phyloP scores from a whole-genome alignment of 2,113 vertebrate species.

The Odocoileus hemionus region DNA sequence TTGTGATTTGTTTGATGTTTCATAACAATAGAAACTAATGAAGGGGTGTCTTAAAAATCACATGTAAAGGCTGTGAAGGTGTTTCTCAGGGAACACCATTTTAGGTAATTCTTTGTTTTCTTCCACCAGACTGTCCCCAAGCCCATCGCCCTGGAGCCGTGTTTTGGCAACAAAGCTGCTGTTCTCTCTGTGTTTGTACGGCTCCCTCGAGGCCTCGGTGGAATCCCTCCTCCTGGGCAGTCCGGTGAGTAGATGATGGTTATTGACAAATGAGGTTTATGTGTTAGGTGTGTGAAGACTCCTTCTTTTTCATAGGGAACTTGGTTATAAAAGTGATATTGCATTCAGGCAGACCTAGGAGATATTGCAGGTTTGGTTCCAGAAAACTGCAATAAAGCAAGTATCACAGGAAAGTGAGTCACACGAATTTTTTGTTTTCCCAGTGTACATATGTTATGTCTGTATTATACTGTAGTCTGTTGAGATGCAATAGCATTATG shows the following conservation, averaged over 20 bases:
- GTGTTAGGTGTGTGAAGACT: background rate
- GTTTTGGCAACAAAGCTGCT: constrained; percentile 96
- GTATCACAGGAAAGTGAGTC: background rate
- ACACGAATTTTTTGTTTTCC: background rate
- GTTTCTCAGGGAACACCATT: background rate
- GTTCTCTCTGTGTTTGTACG: constrained; percentile 98
- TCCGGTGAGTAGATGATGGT: constrained; percentile 85
- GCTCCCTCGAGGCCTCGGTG: constrained; percentile 92
- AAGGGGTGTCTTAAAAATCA: background rate
- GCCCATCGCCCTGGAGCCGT: constrained; percentile 97
- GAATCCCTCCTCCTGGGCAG: constrained; percentile 97
- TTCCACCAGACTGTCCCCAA: constrained; percentile 91
- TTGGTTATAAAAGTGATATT: background rate
- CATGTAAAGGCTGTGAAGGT: background rate
- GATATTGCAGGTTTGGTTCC: background rate
- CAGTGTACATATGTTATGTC: background rate
- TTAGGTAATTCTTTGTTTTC: background rate
- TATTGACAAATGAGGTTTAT: background rate
- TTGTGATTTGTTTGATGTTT: background rate
- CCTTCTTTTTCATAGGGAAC: background rate
- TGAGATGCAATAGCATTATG: background rate
- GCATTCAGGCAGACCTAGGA: background rate
- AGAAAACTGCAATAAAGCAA: background rate
- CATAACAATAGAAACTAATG: background rate
- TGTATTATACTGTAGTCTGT: background rate